A percentile compares a stretch with the other conserved stretches of the same genome.
Conservation (phyloP, 1,140 invertebrate genomes). For the Panagrolaimus sp. region DNA sequence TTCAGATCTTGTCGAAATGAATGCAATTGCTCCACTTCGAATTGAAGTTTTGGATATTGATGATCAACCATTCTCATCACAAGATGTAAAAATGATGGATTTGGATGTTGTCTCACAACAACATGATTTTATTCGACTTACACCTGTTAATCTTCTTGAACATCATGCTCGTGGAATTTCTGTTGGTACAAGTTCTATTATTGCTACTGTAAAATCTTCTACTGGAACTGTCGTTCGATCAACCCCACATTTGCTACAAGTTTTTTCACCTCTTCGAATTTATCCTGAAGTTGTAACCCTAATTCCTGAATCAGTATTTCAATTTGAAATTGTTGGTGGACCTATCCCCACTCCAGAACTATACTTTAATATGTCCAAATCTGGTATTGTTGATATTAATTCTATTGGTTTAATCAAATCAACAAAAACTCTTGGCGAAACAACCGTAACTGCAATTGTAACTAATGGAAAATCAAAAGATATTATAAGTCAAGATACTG, state of each 20-base stretch:
- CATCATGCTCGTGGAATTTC: background rate
- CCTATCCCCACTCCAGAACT: background rate
- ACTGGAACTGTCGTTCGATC: background rate
- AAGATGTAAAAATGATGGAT: constrained; percentile 13
- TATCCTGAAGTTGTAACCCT: background rate
- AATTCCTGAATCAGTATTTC: background rate
- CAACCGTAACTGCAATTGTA: background rate
- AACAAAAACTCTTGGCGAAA: background rate
- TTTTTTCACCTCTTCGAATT: background rate
- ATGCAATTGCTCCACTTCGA: background rate
- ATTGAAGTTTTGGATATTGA: constrained; percentile 7
- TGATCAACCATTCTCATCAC: background rate
- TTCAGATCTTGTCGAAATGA: background rate
- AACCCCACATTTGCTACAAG: background rate
- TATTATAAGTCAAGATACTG: background rate
- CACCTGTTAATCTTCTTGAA: background rate
- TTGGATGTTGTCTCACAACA: background rate
- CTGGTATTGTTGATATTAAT: background rate
- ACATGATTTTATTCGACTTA: background rate
- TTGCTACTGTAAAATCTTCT: background rate
- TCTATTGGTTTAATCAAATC: background rate
- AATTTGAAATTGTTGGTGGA: constrained; percentile 2
- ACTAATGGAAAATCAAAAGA: background rate
- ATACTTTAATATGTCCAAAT: background rate
- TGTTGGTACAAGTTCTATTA: background rate